A percentile compares a stretch with the other conserved stretches of the same genome.
Conservation (phyloP, 2,888 invertebrate genomes). For the Cenopis cana region DNA sequence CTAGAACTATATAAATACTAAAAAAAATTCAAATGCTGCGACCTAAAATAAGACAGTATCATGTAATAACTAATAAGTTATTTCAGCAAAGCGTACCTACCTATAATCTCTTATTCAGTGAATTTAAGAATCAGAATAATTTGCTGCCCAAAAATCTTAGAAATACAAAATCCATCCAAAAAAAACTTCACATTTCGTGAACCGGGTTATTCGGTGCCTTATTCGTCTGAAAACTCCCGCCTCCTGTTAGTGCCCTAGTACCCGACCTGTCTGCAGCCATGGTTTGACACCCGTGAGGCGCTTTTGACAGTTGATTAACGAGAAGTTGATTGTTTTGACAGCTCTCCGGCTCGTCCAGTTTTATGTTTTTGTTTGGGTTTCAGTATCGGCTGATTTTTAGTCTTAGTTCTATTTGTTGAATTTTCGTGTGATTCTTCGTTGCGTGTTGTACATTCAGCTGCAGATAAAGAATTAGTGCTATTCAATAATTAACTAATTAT, state of each 20-base stretch:
- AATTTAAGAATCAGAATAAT: too few relatives aligned
- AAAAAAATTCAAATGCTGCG: too few relatives aligned
- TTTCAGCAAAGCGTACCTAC: too few relatives aligned
- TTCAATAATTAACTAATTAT: background rate
- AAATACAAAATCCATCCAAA: too few relatives aligned
- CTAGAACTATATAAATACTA: too few relatives aligned
- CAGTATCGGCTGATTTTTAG: background rate
- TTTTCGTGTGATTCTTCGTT: background rate
- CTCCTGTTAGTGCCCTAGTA: slow-evolving; percentile 68
- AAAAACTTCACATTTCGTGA: slow-evolving; percentile 31
- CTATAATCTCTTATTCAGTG: too few relatives aligned
- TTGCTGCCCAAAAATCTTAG: too few relatives aligned
- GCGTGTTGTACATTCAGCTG: background rate
- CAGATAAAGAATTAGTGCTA: background rate
- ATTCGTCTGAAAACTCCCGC: slow-evolving; percentile 50
- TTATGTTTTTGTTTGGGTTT: background rate
- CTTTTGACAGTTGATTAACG: slow-evolving; percentile 72
- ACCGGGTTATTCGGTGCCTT: slow-evolving; percentile 43
- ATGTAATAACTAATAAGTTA: too few relatives aligned
- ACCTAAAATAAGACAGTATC: too few relatives aligned
- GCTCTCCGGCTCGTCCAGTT: background rate
- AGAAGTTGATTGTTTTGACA: slow-evolving; percentile 34
- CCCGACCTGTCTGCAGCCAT: slow-evolving; percentile 76
- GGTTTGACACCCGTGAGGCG: slow-evolving; percentile 80
- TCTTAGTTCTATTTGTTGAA: background rate